These are phyloP conservation scores for Drosophila villosipedis DNA, from an alignment of 2,888 invertebrate species.

Conservation along the genomic window DNA sequence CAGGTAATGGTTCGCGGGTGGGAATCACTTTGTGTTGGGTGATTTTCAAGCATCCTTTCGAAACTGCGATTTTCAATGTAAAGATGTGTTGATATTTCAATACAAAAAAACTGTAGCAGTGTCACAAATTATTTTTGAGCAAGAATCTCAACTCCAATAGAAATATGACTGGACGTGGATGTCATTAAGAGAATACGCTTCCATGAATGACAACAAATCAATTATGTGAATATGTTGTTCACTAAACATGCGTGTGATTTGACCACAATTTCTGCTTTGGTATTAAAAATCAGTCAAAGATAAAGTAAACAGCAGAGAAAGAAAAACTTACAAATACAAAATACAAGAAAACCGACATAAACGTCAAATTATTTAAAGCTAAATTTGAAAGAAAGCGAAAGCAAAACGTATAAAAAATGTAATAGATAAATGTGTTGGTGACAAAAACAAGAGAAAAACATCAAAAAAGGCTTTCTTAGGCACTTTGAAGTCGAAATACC, in stretches of 20 bases:
- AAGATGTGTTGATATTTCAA: background rate
- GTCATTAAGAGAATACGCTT: background rate
- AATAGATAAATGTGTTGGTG: background rate
- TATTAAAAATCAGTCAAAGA: constrained; percentile 42
- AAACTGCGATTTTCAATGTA: background rate
- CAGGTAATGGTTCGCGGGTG: constrained; percentile 69
- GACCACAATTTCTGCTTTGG: constrained; percentile 45
- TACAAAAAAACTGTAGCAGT: background rate
- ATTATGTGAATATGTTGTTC: constrained; percentile 27
- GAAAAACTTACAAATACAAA: background rate
- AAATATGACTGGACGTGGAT: background rate
- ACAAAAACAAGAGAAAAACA: constrained; percentile 33
- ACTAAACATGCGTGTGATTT: constrained; percentile 54
- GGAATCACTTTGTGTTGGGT: background rate
- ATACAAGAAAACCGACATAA: background rate
- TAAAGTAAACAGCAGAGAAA: constrained; percentile 9
- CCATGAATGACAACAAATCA: constrained; percentile 49
- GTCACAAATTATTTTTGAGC: background rate
- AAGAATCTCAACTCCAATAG: background rate
- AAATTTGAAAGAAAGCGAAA: background rate
- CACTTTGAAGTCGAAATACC: background rate
- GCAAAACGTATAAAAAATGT: background rate
- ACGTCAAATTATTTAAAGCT: constrained; percentile 47
- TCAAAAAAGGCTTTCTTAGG: constrained; percentile 8
- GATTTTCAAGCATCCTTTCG: constrained; percentile 1